Conservation (phyloP, 30 jellyfish, hydroid and myxozoan genomes). For the Cassiopea andromeda region DNA sequence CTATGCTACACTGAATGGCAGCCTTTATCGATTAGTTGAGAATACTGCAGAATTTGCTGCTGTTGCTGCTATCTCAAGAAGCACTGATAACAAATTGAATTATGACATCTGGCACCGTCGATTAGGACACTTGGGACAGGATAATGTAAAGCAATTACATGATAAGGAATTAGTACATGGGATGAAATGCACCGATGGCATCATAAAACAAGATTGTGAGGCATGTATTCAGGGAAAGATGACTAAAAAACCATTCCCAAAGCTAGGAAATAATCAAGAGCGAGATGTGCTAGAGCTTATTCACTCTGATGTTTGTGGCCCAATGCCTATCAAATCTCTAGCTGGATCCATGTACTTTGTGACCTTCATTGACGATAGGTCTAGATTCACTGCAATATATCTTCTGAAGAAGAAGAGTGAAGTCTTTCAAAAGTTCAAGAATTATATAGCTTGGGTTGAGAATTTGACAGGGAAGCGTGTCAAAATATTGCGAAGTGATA, state of each 20-base stretch:
- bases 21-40: background rate
- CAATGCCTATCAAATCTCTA: slow-evolving; percentile 14
- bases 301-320: slow-evolving; percentile 38
- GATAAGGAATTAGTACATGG: slow-evolving; percentile 19
- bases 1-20: background rate
- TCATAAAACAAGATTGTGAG: background rate
- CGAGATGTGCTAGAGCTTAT: background rate
- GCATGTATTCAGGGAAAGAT: slow-evolving; percentile 11
- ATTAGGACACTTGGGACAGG: slow-evolving; percentile 30
- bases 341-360: background rate
- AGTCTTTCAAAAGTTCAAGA: background rate
- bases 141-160: slow-evolving; percentile 3
- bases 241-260: background rate
- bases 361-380: slow-evolving; percentile 10
- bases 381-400: background rate
- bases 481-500: slow-evolving; percentile 10
- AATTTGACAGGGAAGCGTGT: background rate
- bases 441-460: background rate
- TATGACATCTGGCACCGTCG: slow-evolving; percentile 35
- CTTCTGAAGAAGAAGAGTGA: slow-evolving; percentile 1
- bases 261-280: background rate
- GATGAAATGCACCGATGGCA: background rate
- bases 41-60: background rate
- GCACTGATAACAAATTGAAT: background rate
- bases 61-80: background rate